These are phyloP conservation scores for Cathartes aura DNA, from an alignment of 2,113 vertebrate species.

Conservation along the genomic window DNA sequence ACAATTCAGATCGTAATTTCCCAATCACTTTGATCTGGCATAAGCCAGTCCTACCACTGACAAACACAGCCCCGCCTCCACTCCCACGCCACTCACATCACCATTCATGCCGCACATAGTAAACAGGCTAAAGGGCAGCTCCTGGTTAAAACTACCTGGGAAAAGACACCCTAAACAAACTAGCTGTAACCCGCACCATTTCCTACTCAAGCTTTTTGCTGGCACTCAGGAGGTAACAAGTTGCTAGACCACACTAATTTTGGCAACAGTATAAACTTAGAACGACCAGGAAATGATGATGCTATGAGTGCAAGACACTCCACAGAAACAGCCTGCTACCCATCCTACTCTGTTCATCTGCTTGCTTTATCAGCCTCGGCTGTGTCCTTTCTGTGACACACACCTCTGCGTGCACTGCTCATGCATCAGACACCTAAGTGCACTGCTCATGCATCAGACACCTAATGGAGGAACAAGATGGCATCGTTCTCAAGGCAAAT, in stretches of 20 bases:
- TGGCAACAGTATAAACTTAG: not conserved
- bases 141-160: not conserved
- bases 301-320: not conserved
- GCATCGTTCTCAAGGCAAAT: not conserved
- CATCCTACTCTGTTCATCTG: not conserved
- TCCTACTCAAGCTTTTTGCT: not conserved
- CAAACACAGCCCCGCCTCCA: not conserved
- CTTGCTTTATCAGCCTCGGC: not conserved
- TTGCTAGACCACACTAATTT: not conserved
- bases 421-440: not conserved
- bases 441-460: not conserved
- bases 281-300: not conserved
- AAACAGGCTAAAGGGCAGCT: not conserved
- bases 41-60: not conserved
- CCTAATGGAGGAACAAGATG: accelerated
- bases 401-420: not conserved
- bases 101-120: not conserved
- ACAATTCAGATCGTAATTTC: not conserved
- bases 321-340: not conserved
- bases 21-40: not conserved
- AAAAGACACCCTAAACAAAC: not conserved
- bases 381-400: not conserved
- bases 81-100: not conserved
- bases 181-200: not conserved
- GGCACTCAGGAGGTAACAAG: not conserved